phyloP scores from a whole-genome alignment of 1,140 invertebrate species.

The Drosophila ananassae region DNA sequence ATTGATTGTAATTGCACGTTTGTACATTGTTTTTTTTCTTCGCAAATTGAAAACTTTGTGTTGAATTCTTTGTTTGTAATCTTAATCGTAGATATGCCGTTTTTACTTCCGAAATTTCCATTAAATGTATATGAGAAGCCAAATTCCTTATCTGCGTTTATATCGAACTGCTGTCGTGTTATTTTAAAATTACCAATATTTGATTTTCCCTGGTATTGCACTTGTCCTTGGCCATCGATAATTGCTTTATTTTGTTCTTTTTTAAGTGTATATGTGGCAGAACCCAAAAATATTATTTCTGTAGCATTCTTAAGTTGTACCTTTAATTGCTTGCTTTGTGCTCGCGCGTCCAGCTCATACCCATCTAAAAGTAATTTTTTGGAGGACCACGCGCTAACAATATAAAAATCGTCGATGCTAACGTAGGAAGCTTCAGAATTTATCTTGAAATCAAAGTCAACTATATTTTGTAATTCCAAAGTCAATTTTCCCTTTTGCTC shows the following conservation, averaged over 20 bases:
- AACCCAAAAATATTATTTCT: constrained; percentile 88
- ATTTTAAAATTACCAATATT: constrained; percentile 90
- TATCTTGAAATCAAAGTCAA: constrained; percentile 85
- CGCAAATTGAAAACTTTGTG: constrained; percentile 89
- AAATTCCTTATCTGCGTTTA: constrained; percentile 86
- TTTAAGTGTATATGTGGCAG: constrained; percentile 87
- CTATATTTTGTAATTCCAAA: constrained; percentile 85
- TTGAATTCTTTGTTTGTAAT: constrained; percentile 89
- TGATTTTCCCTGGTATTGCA: constrained; percentile 87
- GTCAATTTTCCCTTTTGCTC: constrained; percentile 86
- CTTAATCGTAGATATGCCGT: constrained; percentile 87
- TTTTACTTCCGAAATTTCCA: constrained; percentile 85
- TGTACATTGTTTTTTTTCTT: constrained; percentile 90
- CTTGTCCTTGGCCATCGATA: constrained; percentile 87
- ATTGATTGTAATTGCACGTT: constrained; percentile 88
- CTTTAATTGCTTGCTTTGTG: constrained; percentile 87
- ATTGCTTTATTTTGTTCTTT: constrained; percentile 89
- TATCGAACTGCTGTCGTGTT: constrained; percentile 86
- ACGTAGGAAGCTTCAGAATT: constrained; percentile 86
- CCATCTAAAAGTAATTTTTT: constrained; percentile 88
- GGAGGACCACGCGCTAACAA: constrained; percentile 88
- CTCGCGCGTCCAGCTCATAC: constrained; percentile 87
- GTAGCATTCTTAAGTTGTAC: constrained; percentile 87
- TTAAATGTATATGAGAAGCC: constrained; percentile 87
- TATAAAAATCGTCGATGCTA: constrained; percentile 87